These are phyloP conservation scores for Polydrusus cervinus DNA, from an alignment of 2,888 invertebrate genomes.

Conservation along the genomic window DNA sequence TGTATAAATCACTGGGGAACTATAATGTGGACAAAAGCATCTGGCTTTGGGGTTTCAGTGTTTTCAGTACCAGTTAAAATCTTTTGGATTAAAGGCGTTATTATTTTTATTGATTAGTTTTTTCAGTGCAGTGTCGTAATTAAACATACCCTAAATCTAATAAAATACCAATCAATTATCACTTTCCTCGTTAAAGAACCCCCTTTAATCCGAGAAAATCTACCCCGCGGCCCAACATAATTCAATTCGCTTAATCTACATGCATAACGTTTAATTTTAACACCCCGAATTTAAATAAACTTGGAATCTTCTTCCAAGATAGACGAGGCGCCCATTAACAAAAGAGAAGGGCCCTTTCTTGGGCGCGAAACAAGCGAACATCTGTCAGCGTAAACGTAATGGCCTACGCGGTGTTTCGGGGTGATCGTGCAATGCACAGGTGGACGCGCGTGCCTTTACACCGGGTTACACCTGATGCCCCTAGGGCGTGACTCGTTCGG, in stretches of 20 bases:
- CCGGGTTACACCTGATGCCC: slow-evolving; percentile 27
- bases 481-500: slow-evolving; percentile 17
- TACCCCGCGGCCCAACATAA: neutral
- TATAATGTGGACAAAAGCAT: too few relatives aligned
- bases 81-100: too few relatives aligned
- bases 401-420: slow-evolving; percentile 13
- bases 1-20: too few relatives aligned
- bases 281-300: slow-evolving; percentile 22
- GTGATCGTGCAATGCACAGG: slow-evolving; percentile 20
- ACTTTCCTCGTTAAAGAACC: too few relatives aligned
- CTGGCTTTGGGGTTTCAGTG: too few relatives aligned
- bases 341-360: slow-evolving; percentile 22
- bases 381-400: slow-evolving; percentile 27
- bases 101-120: too few relatives aligned
- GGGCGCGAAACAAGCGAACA: slow-evolving; percentile 28
- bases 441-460: slow-evolving; percentile 22
- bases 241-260: slow-evolving; percentile 13
- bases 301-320: neutral
- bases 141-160: too few relatives aligned
- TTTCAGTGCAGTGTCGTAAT: too few relatives aligned
- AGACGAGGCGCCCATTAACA: slow-evolving; percentile 13
- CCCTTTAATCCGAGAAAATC: neutral
- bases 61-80: too few relatives aligned
- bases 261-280: slow-evolving; percentile 17
- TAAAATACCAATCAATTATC: too few relatives aligned